phyloP scores from a whole-genome alignment of 1,140 invertebrate species.

The Bactericera cockerelli region DNA sequence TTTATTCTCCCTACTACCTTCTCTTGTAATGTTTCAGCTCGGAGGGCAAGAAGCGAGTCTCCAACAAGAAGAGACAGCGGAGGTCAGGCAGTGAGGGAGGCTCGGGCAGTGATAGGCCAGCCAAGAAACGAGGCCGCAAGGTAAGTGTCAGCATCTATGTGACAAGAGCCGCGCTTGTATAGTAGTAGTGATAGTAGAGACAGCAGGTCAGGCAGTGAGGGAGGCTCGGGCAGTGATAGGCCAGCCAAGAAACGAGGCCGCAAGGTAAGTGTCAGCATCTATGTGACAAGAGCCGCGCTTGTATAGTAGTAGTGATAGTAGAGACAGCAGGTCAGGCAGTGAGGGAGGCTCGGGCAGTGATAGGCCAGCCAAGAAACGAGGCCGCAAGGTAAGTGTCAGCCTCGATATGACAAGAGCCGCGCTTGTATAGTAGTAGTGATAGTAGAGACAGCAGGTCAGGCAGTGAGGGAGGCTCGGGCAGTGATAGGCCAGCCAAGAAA shows the following conservation, averaged over 20 bases:
- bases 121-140: constrained; percentile 39
- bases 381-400: constrained; percentile 36
- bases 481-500: constrained; percentile 42
- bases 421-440: too few species aligned
- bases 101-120: constrained; percentile 47
- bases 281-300: too few species aligned
- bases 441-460: too few species aligned
- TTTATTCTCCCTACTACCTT: too few species aligned
- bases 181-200: too few species aligned
- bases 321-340: neutral
- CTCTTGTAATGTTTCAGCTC: neutral
- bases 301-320: too few species aligned
- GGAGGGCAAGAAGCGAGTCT: constrained; percentile 14
- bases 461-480: constrained; percentile 30
- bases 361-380: constrained; percentile 38
- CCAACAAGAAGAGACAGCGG: constrained; percentile 14
- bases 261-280: too few species aligned
- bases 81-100: constrained; percentile 30
- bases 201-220: neutral
- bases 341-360: constrained; percentile 38
- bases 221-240: constrained; percentile 39
- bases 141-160: too few species aligned
- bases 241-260: constrained; percentile 39
- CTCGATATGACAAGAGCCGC: too few species aligned
- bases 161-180: too few species aligned